Conservation (phyloP, 1,140 invertebrate genomes). For the Caerostris darwini region DNA sequence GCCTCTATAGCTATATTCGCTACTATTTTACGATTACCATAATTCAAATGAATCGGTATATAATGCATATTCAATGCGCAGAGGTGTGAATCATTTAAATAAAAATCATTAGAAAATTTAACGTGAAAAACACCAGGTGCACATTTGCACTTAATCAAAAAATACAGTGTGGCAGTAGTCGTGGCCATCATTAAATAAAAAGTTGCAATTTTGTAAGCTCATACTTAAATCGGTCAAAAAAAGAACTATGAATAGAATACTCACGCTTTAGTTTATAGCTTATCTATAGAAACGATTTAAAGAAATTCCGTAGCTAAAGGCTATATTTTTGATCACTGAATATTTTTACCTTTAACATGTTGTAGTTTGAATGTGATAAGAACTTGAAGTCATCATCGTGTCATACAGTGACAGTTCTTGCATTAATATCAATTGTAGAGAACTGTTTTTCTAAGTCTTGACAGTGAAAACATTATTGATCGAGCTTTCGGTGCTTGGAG, state of each 20-base stretch:
- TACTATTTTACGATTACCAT: no score
- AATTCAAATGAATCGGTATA: no score
- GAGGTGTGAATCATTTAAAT: no score
- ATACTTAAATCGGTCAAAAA: no score
- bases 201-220: no score
- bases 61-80: no score
- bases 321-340: not conserved
- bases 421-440: slow-evolving; percentile 11
- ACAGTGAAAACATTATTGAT: slow-evolving; percentile 1
- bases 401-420: not conserved
- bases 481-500: not conserved
- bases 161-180: no score
- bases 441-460: not conserved
- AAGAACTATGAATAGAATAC: not conserved
- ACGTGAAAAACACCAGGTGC: no score
- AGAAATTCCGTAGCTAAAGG: not conserved
- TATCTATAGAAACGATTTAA: not conserved
- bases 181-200: no score
- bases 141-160: no score
- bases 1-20: no score
- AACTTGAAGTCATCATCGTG: not conserved
- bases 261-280: not conserved
- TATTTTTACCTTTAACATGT: not conserved
- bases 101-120: no score
- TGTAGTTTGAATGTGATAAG: not conserved